Evolutionary conservation across 2,888 invertebrate genomes (phyloP).

Genomic region (Camptogramma bilineatum): DNA sequence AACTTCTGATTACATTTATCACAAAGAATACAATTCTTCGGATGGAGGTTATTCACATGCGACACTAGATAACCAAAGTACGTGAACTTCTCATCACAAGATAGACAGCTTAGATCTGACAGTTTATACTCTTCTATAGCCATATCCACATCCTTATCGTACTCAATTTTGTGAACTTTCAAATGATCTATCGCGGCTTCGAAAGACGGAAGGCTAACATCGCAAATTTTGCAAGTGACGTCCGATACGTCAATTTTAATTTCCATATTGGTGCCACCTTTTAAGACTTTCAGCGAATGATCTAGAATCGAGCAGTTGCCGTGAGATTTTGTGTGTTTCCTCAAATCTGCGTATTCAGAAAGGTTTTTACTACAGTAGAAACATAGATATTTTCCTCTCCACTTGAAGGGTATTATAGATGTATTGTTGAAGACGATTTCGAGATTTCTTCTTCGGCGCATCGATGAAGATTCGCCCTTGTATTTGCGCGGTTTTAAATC

Average conservation of each 20-base stretch:
- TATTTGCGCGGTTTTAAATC: constrained; percentile 71
- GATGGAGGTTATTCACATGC: constrained; percentile 73
- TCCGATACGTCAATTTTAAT: constrained; percentile 77
- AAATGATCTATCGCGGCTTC: constrained; percentile 68
- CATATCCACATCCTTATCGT: constrained; percentile 73
- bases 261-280: constrained; percentile 79
- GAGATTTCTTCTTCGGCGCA: constrained; percentile 75
- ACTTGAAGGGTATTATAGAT: constrained; percentile 77
- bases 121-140: constrained; percentile 74
- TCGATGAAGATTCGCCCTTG: constrained; percentile 74
- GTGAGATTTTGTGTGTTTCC: constrained; percentile 72
- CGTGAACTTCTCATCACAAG: constrained; percentile 69
- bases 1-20: constrained; percentile 77
- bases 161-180: constrained; percentile 65
- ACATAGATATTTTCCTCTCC: constrained; percentile 79
- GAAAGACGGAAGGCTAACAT: constrained; percentile 55
- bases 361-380: constrained; percentile 78
- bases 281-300: constrained; percentile 73
- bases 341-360: constrained; percentile 64
- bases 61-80: constrained; percentile 78
- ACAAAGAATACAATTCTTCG: constrained; percentile 76
- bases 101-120: constrained; percentile 65
- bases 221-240: constrained; percentile 70
- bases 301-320: constrained; percentile 72
- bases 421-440: constrained; percentile 79